A percentile compares a stretch with the other conserved stretches of the same genome.
Evolutionary conservation across 2,888 invertebrate species (phyloP).

Genomic region (Melangyna quadrimaculata): DNA sequence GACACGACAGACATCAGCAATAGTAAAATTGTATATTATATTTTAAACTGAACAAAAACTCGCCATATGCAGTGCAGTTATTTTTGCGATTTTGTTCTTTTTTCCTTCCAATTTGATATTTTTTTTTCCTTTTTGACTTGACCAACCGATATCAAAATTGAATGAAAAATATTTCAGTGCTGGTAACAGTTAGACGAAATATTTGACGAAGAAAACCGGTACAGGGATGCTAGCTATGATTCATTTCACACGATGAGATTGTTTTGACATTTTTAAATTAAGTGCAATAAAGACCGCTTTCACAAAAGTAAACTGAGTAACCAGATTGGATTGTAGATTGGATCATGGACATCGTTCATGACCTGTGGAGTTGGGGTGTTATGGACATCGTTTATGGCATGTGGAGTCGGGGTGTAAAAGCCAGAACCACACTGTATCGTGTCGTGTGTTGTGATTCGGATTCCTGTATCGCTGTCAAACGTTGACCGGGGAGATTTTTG

Average conservation of each 20-base stretch:
- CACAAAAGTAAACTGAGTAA: no score
- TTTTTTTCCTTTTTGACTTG: slow-evolving; percentile 22
- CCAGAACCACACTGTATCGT: no score
- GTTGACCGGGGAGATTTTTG: no score
- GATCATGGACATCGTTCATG: no score
- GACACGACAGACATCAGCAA: slow-evolving; percentile 47
- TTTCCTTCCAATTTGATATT: slow-evolving; percentile 51
- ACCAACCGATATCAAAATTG: slow-evolving; percentile 51
- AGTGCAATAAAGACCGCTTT: no score
- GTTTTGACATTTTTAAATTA: no score
- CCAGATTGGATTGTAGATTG: no score
- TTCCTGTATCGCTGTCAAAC: no score
- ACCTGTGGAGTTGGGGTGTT: no score
- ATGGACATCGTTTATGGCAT: no score
- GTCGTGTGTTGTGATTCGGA: no score
- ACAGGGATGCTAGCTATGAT: slow-evolving; percentile 31
- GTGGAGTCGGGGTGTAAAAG: no score
- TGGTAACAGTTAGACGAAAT: slow-evolving; percentile 43
- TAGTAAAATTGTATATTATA: slow-evolving; percentile 53
- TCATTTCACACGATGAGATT: background rate
- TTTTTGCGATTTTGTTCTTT: slow-evolving; percentile 67
- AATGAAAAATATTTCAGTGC: background rate
- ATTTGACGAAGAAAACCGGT: slow-evolving; percentile 32
- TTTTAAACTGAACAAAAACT: slow-evolving; percentile 64
- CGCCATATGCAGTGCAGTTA: slow-evolving; percentile 72